Evolutionary conservation across 2,888 invertebrate genomes (phyloP).

Genomic region (Malthinus seriepunctatus): DNA sequence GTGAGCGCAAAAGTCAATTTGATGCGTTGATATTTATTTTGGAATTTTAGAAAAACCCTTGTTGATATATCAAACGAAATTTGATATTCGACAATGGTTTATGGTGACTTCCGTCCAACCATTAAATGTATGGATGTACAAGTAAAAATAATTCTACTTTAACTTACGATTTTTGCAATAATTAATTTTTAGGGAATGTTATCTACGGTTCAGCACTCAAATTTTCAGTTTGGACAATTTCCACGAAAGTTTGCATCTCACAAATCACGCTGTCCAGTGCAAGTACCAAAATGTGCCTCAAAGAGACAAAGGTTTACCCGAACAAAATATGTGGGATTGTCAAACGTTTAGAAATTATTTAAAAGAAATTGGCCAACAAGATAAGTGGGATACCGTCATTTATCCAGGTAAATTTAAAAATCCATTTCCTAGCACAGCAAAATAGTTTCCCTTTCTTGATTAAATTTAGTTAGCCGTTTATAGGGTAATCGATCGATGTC

Average conservation of each 20-base stretch:
- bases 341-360: slow-evolving; percentile 70
- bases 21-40: background rate
- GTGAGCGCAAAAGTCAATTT: slow-evolving; percentile 55
- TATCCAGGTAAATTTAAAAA: slow-evolving; percentile 73
- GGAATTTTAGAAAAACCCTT: slow-evolving; percentile 78
- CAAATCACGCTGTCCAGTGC: slow-evolving; percentile 92
- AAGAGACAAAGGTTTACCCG: slow-evolving; percentile 76
- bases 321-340: slow-evolving; percentile 95
- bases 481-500: no score
- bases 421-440: no score
- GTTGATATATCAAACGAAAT: slow-evolving; percentile 87
- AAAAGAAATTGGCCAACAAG: slow-evolving; percentile 73
- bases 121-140: slow-evolving; percentile 90
- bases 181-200: slow-evolving; percentile 71
- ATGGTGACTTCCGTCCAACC: slow-evolving; percentile 89
- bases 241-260: slow-evolving; percentile 90
- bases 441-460: no score
- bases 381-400: slow-evolving; percentile 82
- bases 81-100: slow-evolving; percentile 96
- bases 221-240: slow-evolving; percentile 84
- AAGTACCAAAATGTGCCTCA: slow-evolving; percentile 74
- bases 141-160: slow-evolving; percentile 56
- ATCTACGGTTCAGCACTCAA: slow-evolving; percentile 89
- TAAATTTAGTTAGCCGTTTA: no score
- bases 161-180: background rate